Base-by-base conservation (phyloP, 2,797 vertebrate genomes). In the Danio kyathit region DNA sequence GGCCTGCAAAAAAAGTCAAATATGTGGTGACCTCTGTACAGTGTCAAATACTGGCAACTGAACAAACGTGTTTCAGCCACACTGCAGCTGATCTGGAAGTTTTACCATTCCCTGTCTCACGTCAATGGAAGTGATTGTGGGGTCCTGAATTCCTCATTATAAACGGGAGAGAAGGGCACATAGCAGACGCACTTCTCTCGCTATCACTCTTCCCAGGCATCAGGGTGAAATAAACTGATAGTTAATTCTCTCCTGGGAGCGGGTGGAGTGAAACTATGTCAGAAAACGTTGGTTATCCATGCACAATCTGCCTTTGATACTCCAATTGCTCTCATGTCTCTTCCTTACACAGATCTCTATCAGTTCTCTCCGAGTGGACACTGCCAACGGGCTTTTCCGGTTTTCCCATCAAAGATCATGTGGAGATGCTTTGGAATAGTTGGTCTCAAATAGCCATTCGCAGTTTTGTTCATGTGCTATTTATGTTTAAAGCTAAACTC, bases 81-180 rank as follows among this genome's bases (percentile, higher is more conserved):
- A 60, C 52, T 40, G 21, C 43, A 69, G 54, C 75, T 63, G 19
- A n/a, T 80, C 10, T 73, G 17, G 54, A 54, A 16, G 74, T 21
- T 52, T 81, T 46, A 21, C 16, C 7, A 13, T 14, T 71, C 59
- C 80, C 84, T 92, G 94, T 93, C 93, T 93, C 89, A 92, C 94
- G 92, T 88, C 90, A 95, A 94, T 94, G 64, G 5, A 0, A 67
- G 64, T 82, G 70, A 93, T 92, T 92, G 93, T 94, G 87, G 81
- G 56, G 91, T 87, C 89, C 88, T 90, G 90, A 92, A 92, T 92
- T 90, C 88, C 89, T 90, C 80, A 49, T 69, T 88, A 90, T 90
- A 94, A 93, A 74, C n/a, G 89, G 74, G 74, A 87, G 82, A 86
- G 84, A 87, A 83, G 82, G n/a, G 29, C 16, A 13, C 57, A 44